These are phyloP conservation scores for Ophioninae sp. DNA, from an alignment of 2,888 invertebrate species.

Conservation along the genomic window DNA sequence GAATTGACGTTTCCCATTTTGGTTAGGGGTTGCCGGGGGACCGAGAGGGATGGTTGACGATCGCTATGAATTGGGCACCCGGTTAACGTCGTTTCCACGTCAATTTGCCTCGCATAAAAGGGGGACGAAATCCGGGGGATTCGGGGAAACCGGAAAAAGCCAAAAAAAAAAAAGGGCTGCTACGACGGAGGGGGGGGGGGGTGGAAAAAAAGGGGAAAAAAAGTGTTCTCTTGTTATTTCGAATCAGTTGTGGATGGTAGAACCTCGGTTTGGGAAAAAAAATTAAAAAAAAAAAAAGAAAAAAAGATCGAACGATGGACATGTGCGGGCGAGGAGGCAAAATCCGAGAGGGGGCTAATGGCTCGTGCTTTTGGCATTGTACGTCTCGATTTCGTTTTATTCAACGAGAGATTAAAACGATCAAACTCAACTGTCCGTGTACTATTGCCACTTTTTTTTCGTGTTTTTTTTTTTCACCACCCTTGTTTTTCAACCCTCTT, in stretches of 20 bases:
- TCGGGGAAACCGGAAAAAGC: slow-evolving; percentile 18
- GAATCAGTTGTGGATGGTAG: slow-evolving; percentile 18
- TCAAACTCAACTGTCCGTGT: slow-evolving; percentile 6
- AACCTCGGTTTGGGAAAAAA: neutral
- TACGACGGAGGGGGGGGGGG: neutral
- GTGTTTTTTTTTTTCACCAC: neutral
- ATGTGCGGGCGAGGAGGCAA: neutral
- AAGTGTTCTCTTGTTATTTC: slow-evolving; percentile 49
- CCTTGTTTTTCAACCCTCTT: neutral
- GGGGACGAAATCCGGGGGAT: slow-evolving; percentile 11
- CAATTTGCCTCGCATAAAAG: slow-evolving; percentile 56
- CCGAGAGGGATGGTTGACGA: neutral
- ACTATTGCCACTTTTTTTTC: neutral
- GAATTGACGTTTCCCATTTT: neutral
- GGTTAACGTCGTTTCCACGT: slow-evolving; percentile 64
- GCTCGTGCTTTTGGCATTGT: slow-evolving; percentile 24
- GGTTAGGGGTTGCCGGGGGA: neutral
- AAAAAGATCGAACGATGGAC: too few relatives aligned
- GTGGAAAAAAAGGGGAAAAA: slow-evolving; percentile 17
- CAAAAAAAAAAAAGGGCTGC: neutral
- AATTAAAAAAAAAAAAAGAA: too few relatives aligned
- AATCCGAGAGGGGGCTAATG: neutral
- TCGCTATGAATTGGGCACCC: slow-evolving; percentile 61
- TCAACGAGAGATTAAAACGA: slow-evolving; percentile 52
- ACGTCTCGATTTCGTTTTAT: slow-evolving; percentile 34